Evolutionary conservation across 2,797 vertebrate species (phyloP), one percentile per base, ranked within the genome.

Genomic region (Gymnothorax javanicus): DNA sequence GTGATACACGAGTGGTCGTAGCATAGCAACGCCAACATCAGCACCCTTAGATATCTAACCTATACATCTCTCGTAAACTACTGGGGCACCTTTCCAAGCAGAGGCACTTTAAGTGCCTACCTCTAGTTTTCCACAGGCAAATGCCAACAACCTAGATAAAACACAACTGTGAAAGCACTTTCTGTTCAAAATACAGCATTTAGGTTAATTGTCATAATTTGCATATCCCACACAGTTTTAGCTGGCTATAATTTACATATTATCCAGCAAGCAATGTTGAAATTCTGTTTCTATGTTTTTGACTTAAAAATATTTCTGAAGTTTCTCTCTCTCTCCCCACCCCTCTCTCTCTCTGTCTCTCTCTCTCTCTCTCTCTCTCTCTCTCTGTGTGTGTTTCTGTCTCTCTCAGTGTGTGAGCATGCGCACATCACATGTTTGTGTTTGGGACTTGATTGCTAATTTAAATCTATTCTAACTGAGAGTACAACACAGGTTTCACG

Each of bases 121-220:
- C 15, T 43, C 33, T 43, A 2, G 27, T 12, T 75, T 43, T 43
- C 13, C 25, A 7, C 71, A 13, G 33, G 27, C 25, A 25, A 71
- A 71, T 25, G 11, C 69, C n/a, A 33, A 43, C 33, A 33, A n/a
- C 71, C 33, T 15, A 20, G 71, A 75, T 15, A 15, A 43, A 75
- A 75, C 5, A 3, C 71, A 50, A 33, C 12, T 75, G 25, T n/a
- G 7, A 75, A 75, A 75, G 33, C 64, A 8, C n/a, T 69, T 69
- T 69, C n/a, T 9, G n/a, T 69, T 69, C n/a, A 64, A 64, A 64
- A 69, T 25, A 69, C 64, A 69, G 23, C 23, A 69, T 25, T 69
- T 69, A 69, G 64, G 64, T 69, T n/a, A 69, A 69, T 69, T n/a
- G 25, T 69, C 64, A n/a, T 69, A 69, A 69, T 69, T 69, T 25